Evolutionary conservation across 2,888 invertebrate genomes (phyloP).

Genomic region (Bruchidius siliquastri): DNA sequence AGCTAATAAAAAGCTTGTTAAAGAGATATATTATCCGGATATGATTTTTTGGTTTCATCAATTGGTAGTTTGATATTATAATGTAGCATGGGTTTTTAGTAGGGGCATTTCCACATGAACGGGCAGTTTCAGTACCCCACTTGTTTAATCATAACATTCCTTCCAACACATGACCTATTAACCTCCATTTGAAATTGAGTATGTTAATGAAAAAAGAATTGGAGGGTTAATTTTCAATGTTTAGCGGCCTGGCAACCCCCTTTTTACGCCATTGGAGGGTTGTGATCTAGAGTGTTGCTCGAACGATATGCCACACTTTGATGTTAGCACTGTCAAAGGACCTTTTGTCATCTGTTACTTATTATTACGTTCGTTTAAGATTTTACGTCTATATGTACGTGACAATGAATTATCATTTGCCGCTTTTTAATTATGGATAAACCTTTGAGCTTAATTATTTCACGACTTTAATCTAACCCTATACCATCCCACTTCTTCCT

Average conservation of each 20-base stretch:
- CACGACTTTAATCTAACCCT: conserved; percentile 29
- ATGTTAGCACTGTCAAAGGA: conserved; percentile 45
- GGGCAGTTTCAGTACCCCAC: no score
- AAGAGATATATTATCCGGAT: no score
- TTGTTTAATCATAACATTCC: no score
- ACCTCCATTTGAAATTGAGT: no score
- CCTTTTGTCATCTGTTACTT: conserved; percentile 48
- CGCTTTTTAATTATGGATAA: conserved; percentile 47
- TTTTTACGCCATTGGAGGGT: not conserved
- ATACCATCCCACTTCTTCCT: conserved; percentile 18
- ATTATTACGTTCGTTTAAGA: conserved; percentile 48
- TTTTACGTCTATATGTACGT: conserved; percentile 40
- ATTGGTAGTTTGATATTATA: no score
- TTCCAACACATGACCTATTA: no score
- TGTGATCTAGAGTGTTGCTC: not conserved
- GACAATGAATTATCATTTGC: conserved; percentile 47
- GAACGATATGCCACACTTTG: conserved; percentile 36
- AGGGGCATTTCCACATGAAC: no score
- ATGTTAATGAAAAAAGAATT: no score
- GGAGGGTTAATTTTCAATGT: not conserved
- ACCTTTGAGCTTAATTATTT: conserved; percentile 42
- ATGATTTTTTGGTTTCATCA: no score
- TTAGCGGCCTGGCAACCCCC: not conserved
- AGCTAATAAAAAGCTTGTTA: no score
- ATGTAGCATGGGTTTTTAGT: no score